Base-by-base conservation (phyloP, 2,113 vertebrate species). In the Madoqua kirkii region DNA sequence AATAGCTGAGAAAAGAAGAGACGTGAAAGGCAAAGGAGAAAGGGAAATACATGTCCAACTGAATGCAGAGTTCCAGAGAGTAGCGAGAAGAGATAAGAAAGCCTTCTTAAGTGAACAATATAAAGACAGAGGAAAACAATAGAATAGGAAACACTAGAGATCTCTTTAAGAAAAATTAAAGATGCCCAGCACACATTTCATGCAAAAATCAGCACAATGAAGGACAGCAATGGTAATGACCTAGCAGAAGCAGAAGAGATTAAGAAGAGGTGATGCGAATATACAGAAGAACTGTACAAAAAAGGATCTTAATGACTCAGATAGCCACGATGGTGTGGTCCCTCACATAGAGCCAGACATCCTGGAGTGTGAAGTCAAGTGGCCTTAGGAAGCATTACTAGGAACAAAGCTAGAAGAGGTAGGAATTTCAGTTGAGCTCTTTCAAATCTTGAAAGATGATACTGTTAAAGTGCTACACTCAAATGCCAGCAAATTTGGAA, bases 321-420 rank as follows among this genome's bases (percentile, higher is more conserved):
- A 40, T 40, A 40, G 11, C 1, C 67, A 74, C 0, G 0, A 7
- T 25, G 21, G 67, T 74, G 67, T 40, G 5, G 11, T 74, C 36
- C 3, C 3, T 25, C 21, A 74, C 3, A 3, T 40, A 13, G 67
- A 40, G 36, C 36, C 5, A 74, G 67, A 25, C 11, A 40, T 74
- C 36, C 67, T 74, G 36, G 21, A 74, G 11, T 25, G 11, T 40
- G 67, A 74, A 74, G 67, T 40, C 67, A 74, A 74, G 67, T 25
- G 10, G 67, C 21, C 21, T 40, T 74, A 40, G 67, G 67, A 74
- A 74, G 11, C 11, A 25, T 3, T 40, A 74, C 5, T 13, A 25
- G 9, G 21, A 74, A 40, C 21, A 74, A 74, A 74, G 36, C 67
- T 40, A 74, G 21, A 3, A 25, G 21, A 40, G 67, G 11, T 25